phyloP scores from a whole-genome alignment of 1,140 invertebrate species.

The Sarcophaga bullata region DNA sequence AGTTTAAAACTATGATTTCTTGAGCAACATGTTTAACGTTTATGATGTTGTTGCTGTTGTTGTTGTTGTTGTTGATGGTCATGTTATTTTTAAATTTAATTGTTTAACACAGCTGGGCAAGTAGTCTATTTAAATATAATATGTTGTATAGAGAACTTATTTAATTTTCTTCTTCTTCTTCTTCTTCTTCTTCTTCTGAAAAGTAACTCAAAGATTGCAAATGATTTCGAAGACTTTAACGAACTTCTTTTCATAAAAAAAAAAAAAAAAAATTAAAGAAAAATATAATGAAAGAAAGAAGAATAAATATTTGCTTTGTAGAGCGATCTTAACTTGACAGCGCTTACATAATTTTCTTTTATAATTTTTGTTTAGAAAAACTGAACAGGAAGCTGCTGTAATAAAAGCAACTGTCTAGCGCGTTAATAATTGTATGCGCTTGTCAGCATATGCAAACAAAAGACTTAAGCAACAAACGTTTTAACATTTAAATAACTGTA shows the following conservation, averaged over 20 bases:
- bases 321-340: constrained; percentile 27
- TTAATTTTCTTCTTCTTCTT: too few species aligned
- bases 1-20: too few species aligned
- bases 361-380: constrained; percentile 25
- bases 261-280: too few species aligned
- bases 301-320: not conserved
- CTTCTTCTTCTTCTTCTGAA: not conserved
- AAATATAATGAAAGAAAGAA: not conserved
- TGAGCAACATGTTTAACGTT: too few species aligned
- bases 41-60: not conserved
- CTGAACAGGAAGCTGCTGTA: constrained; percentile 27
- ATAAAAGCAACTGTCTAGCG: not conserved
- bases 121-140: not conserved
- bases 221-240: not conserved
- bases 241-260: not conserved
- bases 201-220: not conserved
- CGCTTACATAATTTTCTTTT: constrained; percentile 34
- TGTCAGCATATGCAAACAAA: constrained; percentile 48
- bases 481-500: constrained; percentile 26
- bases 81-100: constrained; percentile 35
- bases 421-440: not conserved
- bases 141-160: too few species aligned
- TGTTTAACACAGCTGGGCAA: constrained; percentile 28
- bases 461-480: constrained; percentile 48
- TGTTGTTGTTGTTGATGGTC: not conserved